phyloP scores from a whole-genome alignment of 1,140 invertebrate genomes.

The Homarus americanus region DNA sequence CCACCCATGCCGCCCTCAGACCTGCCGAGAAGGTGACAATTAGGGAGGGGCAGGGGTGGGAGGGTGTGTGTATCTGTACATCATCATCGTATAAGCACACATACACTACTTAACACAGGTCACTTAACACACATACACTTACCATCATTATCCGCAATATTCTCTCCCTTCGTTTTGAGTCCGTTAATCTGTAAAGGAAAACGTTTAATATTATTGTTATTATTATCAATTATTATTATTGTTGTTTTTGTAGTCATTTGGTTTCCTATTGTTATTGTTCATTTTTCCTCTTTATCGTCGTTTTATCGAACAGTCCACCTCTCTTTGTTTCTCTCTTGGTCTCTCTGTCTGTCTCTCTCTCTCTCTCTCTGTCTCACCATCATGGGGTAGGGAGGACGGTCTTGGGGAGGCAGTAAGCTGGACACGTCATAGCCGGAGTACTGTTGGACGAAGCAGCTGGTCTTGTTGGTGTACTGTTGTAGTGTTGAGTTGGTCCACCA shows the following conservation, averaged over 20 bases:
- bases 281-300: background rate
- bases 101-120: background rate
- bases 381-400: background rate
- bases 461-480: constrained; percentile 16
- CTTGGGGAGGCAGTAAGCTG: background rate
- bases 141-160: constrained; percentile 54
- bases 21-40: too few species aligned
- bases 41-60: background rate
- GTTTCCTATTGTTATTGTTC: too few species aligned
- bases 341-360: background rate
- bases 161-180: constrained; percentile 12
- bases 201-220: background rate
- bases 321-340: background rate
- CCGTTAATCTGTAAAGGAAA: constrained; percentile 31
- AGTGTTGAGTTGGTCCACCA: constrained; percentile 48
- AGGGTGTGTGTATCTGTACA: too few species aligned
- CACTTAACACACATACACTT: background rate
- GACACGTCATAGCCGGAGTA: constrained; percentile 38
- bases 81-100: too few species aligned
- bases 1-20: constrained; percentile 49
- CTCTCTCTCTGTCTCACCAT: background rate
- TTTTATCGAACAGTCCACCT: too few species aligned
- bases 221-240: too few species aligned
- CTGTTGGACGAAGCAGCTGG: constrained; percentile 34
- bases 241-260: too few species aligned